A percentile compares a stretch with the other conserved stretches of the same genome.
Evolutionary conservation across 2,888 invertebrate species (phyloP).

Genomic region (Catotricha subobsoleta): DNA sequence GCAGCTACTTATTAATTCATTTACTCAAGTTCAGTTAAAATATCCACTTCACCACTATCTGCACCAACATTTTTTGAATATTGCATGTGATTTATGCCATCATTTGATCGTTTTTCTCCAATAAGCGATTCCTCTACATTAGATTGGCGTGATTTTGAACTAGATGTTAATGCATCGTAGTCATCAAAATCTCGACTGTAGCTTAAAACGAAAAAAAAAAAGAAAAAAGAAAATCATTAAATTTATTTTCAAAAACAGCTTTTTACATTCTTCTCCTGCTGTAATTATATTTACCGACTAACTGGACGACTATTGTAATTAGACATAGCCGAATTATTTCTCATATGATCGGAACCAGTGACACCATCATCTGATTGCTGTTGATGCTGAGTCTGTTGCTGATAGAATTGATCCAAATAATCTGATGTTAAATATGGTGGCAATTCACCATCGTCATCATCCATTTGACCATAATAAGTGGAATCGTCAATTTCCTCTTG

Average conservation of each 20-base stretch:
- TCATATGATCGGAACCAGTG: constrained; percentile 19
- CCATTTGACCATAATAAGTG: constrained; percentile 23
- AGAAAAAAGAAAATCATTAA: too few relatives aligned
- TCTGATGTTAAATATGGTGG: constrained; percentile 61
- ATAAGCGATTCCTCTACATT: not conserved
- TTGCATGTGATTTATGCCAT: too few relatives aligned
- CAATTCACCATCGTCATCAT: constrained; percentile 41
- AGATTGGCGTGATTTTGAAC: constrained; percentile 22
- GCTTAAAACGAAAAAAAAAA: too few relatives aligned
- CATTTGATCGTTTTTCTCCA: too few relatives aligned
- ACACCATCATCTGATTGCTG: constrained; percentile 14
- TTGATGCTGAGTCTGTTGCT: constrained; percentile 13
- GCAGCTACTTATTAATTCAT: not conserved
- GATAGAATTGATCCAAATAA: constrained; percentile 40
- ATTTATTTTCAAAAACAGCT: not conserved
- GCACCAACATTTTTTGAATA: not conserved
- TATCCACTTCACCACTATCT: not conserved
- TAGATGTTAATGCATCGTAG: constrained; percentile 29
- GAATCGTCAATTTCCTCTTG: constrained; percentile 32
- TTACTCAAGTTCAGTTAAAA: constrained; percentile 4
- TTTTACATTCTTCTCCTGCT: not conserved
- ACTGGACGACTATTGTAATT: constrained; percentile 31
- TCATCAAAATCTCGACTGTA: constrained; percentile 38
- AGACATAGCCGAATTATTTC: constrained; percentile 24
- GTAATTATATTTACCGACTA: constrained; percentile 26